phyloP scores from a whole-genome alignment of 2,113 vertebrate species.

The Cairina moschata region DNA sequence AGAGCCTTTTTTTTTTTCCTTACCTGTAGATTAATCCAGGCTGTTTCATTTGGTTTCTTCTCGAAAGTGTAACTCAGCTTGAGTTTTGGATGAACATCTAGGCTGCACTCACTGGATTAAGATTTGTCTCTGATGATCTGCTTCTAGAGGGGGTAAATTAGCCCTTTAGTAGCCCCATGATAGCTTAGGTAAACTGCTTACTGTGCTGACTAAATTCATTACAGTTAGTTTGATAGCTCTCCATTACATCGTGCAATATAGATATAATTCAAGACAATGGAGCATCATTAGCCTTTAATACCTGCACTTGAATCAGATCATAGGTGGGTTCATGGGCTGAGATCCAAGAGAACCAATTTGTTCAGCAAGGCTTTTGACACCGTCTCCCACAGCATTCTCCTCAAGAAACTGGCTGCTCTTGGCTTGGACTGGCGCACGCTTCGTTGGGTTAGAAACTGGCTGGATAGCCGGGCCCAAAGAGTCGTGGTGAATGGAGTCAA shows the following conservation, averaged over 20 bases:
- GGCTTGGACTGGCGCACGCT: no score
- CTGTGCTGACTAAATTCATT: slow-evolving; percentile 9
- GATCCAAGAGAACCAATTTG: background rate
- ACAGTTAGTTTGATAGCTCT: background rate
- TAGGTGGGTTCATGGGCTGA: slow-evolving; percentile 13
- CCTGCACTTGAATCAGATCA: background rate
- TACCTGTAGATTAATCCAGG: background rate
- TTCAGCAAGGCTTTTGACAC: no score
- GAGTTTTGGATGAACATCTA: background rate
- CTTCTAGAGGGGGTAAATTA: slow-evolving; percentile 1
- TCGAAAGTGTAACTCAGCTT: background rate
- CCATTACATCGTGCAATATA: background rate
- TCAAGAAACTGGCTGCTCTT: no score
- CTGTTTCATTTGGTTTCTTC: background rate
- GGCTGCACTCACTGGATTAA: background rate
- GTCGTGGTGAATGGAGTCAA: no score
- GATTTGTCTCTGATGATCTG: background rate
- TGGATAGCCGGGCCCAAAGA: no score
- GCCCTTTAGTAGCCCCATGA: background rate
- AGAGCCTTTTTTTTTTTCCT: background rate
- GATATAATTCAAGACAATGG: slow-evolving; percentile 6
- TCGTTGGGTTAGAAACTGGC: no score
- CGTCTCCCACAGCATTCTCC: no score
- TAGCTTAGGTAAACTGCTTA: slow-evolving; percentile 9
- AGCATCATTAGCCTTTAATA: background rate